Evolutionary conservation across 1,140 invertebrate species (phyloP), one percentile per base, ranked within the genome.

Genomic region (Chrysomallon squamiferum): DNA sequence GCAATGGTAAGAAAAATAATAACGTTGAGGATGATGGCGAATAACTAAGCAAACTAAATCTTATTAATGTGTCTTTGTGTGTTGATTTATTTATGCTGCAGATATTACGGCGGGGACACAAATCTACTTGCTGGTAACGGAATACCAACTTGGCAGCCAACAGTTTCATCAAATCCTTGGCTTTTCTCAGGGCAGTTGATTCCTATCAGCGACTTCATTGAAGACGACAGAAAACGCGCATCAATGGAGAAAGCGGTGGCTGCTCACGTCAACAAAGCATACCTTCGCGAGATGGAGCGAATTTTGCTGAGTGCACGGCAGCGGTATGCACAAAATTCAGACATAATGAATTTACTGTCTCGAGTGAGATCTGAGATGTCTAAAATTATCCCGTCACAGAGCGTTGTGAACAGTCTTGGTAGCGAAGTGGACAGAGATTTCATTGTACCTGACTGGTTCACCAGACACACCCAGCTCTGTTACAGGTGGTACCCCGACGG

Each of bases 401-500:
- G 13, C 15, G 59, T 57, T 25, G 69, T 68, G 6, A 58, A 61
- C 13, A 22, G 5, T 3, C 33, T 72, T 41, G 59, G 58, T 11
- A 33, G 41, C 5, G 60, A 66, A 3, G 41, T 71, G 15, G 61
- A 38, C 4, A 4, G 15, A 6, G 57, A 72, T 32, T 18, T 72
- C 1, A 29, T 30, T 4, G 52, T 68, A 3, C 69, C 69, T 3
- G 6, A 15, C 2, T 72, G 69, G 69, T 72, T 72, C 43, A 57
- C 29, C 1, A 20, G 41, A 1, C 15, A 64, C 2, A 64, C 62
- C 0, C 57, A 72, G 59, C 54, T 72, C 5, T 72, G 69, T 50
- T 72, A 61, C 58, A 50, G 65, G 25, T 72, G 69, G 69, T 30
- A 61, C 7, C 43, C 65, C 1, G 69, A 72, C 30, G 69, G 62